Conservation (phyloP, 2,113 vertebrate genomes). For the Tetrax tetrax region DNA sequence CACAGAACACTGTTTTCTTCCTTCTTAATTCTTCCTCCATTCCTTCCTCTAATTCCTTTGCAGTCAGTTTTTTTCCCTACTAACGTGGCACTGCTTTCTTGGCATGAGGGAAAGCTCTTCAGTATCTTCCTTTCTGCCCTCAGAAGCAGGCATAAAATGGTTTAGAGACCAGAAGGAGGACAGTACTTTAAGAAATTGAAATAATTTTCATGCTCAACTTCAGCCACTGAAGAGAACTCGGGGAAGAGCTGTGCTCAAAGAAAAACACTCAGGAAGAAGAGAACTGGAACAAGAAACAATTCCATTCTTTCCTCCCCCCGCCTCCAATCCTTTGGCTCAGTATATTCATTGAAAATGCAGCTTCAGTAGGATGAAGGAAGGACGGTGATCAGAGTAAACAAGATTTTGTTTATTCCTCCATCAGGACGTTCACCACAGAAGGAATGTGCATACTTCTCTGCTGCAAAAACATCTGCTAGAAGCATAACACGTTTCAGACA, state of each 20-base stretch:
- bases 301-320: background rate
- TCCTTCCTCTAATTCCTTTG: background rate
- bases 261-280: constrained; percentile 23
- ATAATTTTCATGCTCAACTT: background rate
- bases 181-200: background rate
- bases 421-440: background rate
- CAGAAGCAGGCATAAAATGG: background rate
- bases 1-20: background rate
- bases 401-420: background rate
- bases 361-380: background rate
- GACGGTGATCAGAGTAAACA: background rate
- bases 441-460: background rate
- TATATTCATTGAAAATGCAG: background rate
- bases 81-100: background rate
- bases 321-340: background rate
- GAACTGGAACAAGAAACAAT: background rate
- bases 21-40: background rate
- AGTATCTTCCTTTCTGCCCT: background rate
- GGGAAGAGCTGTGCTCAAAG: background rate
- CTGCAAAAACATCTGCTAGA: background rate
- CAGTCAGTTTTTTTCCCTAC: background rate
- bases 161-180: background rate
- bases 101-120: background rate
- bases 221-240: background rate
- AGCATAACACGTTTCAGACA: background rate